These are phyloP conservation scores for Drosophila bipectinata DNA, from an alignment of 1,140 invertebrate species.

Conservation along the genomic window DNA sequence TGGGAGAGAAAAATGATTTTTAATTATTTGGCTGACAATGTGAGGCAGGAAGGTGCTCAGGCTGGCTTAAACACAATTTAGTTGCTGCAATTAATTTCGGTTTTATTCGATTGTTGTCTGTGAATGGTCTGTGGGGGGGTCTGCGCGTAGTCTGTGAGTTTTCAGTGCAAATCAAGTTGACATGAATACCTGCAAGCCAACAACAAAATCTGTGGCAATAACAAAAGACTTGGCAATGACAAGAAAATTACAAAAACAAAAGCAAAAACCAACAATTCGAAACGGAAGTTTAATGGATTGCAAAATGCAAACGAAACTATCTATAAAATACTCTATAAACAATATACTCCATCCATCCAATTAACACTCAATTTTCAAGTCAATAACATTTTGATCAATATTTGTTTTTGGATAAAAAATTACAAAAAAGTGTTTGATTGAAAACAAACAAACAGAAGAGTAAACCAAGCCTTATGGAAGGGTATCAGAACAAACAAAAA, in stretches of 20 bases:
- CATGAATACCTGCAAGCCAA: slow-evolving; percentile 33
- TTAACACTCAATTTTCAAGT: slow-evolving; percentile 20
- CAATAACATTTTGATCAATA: slow-evolving; percentile 29
- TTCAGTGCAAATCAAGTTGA: slow-evolving; percentile 61
- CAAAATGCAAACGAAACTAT: slow-evolving; percentile 9
- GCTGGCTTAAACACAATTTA: slow-evolving; percentile 45
- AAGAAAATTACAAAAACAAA: neutral
- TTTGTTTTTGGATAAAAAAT: slow-evolving; percentile 10
- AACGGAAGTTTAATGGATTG: slow-evolving; percentile 31
- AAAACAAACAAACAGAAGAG: neutral
- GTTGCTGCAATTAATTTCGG: slow-evolving; percentile 54
- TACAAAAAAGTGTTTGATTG: slow-evolving; percentile 17
- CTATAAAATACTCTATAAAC: slow-evolving; percentile 3
- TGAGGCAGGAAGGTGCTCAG: slow-evolving; percentile 40
- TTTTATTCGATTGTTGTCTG: slow-evolving; percentile 30
- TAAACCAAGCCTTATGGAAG: slow-evolving; percentile 2
- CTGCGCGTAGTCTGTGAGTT: slow-evolving; percentile 28
- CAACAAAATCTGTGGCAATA: slow-evolving; percentile 19
- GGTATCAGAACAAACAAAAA: slow-evolving; percentile 32
- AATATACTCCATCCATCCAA: neutral
- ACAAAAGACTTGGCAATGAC: slow-evolving; percentile 23
- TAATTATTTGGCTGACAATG: slow-evolving; percentile 39
- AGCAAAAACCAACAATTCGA: slow-evolving; percentile 7
- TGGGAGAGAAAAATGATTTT: slow-evolving; percentile 12
- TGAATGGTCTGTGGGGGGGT: slow-evolving; percentile 20